phyloP scores from a whole-genome alignment of 2,888 invertebrate genomes.

The Volucella inanis region DNA sequence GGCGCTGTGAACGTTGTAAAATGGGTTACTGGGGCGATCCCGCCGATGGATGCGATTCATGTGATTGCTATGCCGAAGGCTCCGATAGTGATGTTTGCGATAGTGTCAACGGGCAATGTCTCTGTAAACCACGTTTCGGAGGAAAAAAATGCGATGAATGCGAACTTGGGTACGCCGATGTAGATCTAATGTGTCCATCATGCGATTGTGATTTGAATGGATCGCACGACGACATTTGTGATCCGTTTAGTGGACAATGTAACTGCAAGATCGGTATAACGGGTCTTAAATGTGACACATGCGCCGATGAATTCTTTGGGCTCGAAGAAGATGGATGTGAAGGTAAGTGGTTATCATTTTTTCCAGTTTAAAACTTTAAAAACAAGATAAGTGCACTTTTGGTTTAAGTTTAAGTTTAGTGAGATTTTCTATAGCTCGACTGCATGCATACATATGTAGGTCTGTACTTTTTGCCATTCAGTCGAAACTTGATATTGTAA shows the following conservation, averaged over 20 bases:
- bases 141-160: conserved; percentile 90
- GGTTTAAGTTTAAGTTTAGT: too few relatives aligned
- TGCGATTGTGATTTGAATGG: conserved; percentile 91
- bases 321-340: conserved; percentile 83
- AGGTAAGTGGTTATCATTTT: conserved; percentile 78
- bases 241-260: conserved; percentile 90
- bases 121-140: conserved; percentile 88
- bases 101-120: conserved; percentile 89
- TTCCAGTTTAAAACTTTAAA: conserved; percentile 33
- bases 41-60: conserved; percentile 86
- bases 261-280: conserved; percentile 90
- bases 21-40: conserved; percentile 87
- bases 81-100: conserved; percentile 89
- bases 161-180: conserved; percentile 87
- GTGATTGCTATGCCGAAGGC: conserved; percentile 91
- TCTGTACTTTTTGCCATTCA: conserved; percentile 14
- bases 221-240: conserved; percentile 87
- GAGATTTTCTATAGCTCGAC: too few relatives aligned
- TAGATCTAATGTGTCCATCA: conserved; percentile 90
- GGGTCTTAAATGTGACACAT: conserved; percentile 90
- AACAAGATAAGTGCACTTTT: conserved; percentile 18
- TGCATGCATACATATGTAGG: too few relatives aligned
- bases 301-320: conserved; percentile 89
- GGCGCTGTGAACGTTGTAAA: conserved; percentile 88
- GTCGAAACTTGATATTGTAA: conserved; percentile 55